Evolutionary conservation across 2,113 vertebrate species (phyloP).

Genomic region (Muscicapa adusta): DNA sequence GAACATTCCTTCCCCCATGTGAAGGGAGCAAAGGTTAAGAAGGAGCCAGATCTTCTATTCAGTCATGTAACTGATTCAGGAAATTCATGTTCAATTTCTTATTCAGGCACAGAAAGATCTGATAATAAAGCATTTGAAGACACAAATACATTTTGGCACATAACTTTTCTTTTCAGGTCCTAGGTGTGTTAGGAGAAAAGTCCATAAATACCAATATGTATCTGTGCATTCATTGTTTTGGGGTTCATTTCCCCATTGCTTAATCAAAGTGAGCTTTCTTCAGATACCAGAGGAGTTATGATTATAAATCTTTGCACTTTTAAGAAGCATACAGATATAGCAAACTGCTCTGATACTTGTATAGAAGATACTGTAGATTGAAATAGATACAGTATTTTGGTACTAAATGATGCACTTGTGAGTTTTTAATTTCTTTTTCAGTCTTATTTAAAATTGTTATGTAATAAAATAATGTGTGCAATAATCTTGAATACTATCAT

Average conservation of each 20-base stretch:
- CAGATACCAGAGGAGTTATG: not conserved
- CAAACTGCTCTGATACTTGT: not conserved
- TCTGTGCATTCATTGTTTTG: not conserved
- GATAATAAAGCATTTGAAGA: not conserved
- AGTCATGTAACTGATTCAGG: not conserved
- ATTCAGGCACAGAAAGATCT: not conserved
- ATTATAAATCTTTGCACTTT: not conserved
- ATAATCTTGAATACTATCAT: not conserved
- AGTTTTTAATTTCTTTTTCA: not conserved
- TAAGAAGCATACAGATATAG: not conserved
- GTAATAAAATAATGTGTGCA: not conserved
- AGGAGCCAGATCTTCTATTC: not conserved
- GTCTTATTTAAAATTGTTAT: not conserved
- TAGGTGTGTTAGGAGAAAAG: not conserved
- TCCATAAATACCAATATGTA: not conserved
- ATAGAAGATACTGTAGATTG: not conserved
- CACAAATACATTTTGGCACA: not conserved
- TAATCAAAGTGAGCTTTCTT: not conserved
- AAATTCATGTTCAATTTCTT: not conserved
- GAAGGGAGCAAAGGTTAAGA: not conserved
- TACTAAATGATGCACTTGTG: not conserved
- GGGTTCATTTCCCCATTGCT: not conserved
- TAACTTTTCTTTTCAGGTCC: not conserved
- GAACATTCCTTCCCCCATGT: not conserved
- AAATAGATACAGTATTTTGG: not conserved